A percentile compares a stretch with the other conserved stretches of the same genome.
phyloP scores from a whole-genome alignment of 2,113 vertebrate genomes.

The Indri indri region DNA sequence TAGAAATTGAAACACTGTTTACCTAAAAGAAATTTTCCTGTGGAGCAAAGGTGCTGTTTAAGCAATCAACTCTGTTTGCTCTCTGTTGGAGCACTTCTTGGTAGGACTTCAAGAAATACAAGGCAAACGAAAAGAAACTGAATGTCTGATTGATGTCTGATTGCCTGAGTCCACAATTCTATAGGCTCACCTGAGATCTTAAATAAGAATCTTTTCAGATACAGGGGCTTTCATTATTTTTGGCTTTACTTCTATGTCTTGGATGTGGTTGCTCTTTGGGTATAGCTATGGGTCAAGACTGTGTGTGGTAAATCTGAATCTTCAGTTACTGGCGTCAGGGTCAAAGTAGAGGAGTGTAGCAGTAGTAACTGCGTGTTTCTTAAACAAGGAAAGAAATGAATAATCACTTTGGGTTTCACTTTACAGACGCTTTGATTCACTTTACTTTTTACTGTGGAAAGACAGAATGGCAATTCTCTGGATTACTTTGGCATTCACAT shows the following conservation, averaged over 20 bases:
- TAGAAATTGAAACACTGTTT: slow-evolving; percentile 36
- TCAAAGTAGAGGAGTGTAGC: not conserved
- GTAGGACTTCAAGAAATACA: slow-evolving; percentile 62
- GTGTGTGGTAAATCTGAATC: slow-evolving; percentile 36
- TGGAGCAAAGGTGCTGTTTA: slow-evolving; percentile 35
- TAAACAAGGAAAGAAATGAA: slow-evolving; percentile 48
- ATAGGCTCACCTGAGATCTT: slow-evolving; percentile 59
- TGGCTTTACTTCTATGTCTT: slow-evolving; percentile 34
- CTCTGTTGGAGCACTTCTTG: slow-evolving; percentile 42
- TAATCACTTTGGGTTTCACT: slow-evolving; percentile 36
- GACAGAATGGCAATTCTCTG: not conserved
- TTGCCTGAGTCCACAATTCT: slow-evolving; percentile 40
- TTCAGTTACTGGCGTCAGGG: slow-evolving; percentile 3
- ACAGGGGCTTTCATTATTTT: slow-evolving; percentile 49
- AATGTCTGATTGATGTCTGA: slow-evolving; percentile 40
- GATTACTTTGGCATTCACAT: not conserved
- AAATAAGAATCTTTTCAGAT: slow-evolving; percentile 56
- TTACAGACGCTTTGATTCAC: slow-evolving; percentile 32
- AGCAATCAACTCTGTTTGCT: slow-evolving; percentile 43
- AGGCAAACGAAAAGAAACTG: slow-evolving; percentile 30
- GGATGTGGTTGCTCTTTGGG: slow-evolving; percentile 44
- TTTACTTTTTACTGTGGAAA: slow-evolving; percentile 35
- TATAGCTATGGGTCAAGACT: slow-evolving; percentile 16
- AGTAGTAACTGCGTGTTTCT: slow-evolving; percentile 2
- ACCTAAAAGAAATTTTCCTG: slow-evolving; percentile 24